Conservation (phyloP, 92 coral and sea anemone species). For the Porites lobata region DNA sequence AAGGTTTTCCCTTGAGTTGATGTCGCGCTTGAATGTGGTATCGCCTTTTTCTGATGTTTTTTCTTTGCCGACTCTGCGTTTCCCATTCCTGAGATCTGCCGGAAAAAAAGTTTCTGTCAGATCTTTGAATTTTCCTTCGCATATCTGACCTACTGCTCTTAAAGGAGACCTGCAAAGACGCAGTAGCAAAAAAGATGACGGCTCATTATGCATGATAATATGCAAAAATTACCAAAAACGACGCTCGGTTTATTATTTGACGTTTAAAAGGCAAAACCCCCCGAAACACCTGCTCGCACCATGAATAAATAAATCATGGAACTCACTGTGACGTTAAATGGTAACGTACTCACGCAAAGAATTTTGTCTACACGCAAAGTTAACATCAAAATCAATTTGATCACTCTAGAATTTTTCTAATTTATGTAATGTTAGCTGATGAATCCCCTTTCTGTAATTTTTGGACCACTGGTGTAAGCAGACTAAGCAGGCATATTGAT, state of each 20-base stretch:
- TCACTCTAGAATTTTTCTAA: no score
- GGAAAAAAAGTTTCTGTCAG: neutral
- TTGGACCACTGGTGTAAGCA: no score
- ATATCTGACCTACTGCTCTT: neutral
- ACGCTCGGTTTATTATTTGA: slow-evolving; percentile 13
- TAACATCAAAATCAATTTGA: no score
- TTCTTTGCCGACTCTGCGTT: slow-evolving; percentile 26
- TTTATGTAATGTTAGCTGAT: no score
- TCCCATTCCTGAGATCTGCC: slow-evolving; percentile 14
- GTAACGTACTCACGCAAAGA: neutral
- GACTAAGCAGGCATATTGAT: no score
- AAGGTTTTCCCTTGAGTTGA: slow-evolving; percentile 28
- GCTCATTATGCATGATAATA: slow-evolving; percentile 24
- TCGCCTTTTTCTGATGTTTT: slow-evolving; percentile 9
- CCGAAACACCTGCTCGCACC: slow-evolving; percentile 23
- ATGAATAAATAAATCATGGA: slow-evolving; percentile 4
- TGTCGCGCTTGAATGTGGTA: neutral
- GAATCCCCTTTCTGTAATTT: no score
- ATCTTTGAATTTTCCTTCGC: neutral
- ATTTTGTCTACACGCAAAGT: no score
- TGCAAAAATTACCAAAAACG: slow-evolving; percentile 47
- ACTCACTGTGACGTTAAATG: neutral
- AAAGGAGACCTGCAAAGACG: neutral
- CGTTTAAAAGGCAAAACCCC: slow-evolving; percentile 47
- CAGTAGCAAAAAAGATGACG: slow-evolving; percentile 5